These are phyloP conservation scores for Hiodon alosoides DNA, from an alignment of 2,113 vertebrate genomes.

Conservation along the genomic window DNA sequence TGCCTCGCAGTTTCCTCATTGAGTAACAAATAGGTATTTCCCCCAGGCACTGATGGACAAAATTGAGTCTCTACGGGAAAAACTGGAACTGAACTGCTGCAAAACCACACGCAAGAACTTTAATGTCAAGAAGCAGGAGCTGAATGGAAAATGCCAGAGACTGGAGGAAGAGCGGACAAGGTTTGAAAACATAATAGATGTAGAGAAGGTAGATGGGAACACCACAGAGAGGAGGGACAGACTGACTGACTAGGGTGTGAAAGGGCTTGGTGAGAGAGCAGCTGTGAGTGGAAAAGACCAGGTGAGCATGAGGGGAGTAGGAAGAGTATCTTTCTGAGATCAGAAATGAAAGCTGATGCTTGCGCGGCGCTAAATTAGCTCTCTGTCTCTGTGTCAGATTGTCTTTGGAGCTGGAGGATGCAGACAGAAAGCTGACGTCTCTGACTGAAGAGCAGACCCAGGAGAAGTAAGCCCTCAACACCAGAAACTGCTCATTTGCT, in stretches of 20 bases:
- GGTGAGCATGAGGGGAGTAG: background rate
- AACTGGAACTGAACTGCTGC: conserved; percentile 69
- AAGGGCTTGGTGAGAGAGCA: background rate
- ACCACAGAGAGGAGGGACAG: background rate
- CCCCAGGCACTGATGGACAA: conserved; percentile 68
- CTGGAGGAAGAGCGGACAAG: background rate
- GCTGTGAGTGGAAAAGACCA: background rate
- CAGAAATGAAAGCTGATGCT: too few species aligned
- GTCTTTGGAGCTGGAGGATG: conserved; percentile 59
- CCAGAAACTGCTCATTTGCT: background rate
- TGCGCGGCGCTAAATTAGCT: background rate
- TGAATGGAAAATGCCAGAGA: conserved; percentile 28
- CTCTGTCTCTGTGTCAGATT: conserved; percentile 41
- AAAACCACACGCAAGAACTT: conserved; percentile 68
- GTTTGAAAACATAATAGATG: background rate
- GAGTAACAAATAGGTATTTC: conserved; percentile 51
- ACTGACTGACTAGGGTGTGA: background rate
- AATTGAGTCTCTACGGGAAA: conserved; percentile 72
- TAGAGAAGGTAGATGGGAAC: background rate
- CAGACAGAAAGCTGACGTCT: conserved; percentile 54
- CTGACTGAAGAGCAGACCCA: conserved; percentile 61
- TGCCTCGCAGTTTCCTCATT: background rate
- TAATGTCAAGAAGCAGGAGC: conserved; percentile 70
- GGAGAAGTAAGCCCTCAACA: conserved; percentile 54
- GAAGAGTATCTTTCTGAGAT: background rate